Evolutionary conservation across 1,140 invertebrate species (phyloP).

Genomic region (Subanguina moxae): DNA sequence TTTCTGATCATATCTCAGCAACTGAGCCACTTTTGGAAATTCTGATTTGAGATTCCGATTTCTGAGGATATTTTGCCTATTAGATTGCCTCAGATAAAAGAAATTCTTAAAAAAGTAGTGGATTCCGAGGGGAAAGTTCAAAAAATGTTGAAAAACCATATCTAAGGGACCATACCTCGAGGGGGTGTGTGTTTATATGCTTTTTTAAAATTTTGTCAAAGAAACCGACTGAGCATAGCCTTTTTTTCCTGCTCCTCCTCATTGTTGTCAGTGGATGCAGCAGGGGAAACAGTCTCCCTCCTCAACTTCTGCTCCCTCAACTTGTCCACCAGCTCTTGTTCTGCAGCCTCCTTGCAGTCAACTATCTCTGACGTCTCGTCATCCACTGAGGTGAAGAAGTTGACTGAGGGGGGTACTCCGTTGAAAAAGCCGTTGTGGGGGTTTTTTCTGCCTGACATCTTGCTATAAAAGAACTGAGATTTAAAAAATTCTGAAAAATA

Average conservation of each 20-base stretch:
- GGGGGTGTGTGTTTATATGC: background rate
- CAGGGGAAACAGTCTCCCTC: background rate
- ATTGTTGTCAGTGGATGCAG: background rate
- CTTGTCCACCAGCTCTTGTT: slow-evolving; percentile 31
- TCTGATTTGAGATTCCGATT: too few relatives aligned
- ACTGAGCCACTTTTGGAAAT: too few relatives aligned
- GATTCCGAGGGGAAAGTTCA: too few relatives aligned
- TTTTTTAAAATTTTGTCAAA: slow-evolving; percentile 13
- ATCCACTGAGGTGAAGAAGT: slow-evolving; percentile 34
- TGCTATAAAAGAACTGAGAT: too few relatives aligned
- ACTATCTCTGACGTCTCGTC: slow-evolving; percentile 38
- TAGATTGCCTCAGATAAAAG: too few relatives aligned
- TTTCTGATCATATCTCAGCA: too few relatives aligned
- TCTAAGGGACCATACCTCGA: background rate
- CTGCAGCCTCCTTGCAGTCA: slow-evolving; percentile 21
- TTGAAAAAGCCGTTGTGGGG: slow-evolving; percentile 29
- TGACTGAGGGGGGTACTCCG: slow-evolving; percentile 32
- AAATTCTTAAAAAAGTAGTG: too few relatives aligned
- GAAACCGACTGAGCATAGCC: slow-evolving; percentile 17
- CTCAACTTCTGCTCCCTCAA: slow-evolving; percentile 16
- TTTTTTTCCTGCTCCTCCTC: slow-evolving; percentile 17
- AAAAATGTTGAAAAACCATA: background rate
- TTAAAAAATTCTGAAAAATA: too few relatives aligned
- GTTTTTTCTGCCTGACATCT: slow-evolving; percentile 30
- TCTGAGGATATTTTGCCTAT: too few relatives aligned